These are phyloP conservation scores for Ptiloglossa arizonensis DNA, from an alignment of 1,140 invertebrate species.

Conservation along the genomic window DNA sequence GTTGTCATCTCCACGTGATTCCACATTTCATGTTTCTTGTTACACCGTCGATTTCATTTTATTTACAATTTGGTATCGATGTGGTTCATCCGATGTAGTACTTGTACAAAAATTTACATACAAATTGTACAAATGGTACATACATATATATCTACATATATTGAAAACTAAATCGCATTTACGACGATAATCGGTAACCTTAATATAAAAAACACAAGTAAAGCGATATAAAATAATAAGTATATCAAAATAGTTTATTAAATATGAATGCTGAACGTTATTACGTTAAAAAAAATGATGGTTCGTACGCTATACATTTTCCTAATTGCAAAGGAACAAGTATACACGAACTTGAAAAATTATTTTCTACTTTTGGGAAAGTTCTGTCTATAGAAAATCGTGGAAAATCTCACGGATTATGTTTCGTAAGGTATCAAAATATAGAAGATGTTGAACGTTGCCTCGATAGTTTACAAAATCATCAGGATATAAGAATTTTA, in stretches of 20 bases:
- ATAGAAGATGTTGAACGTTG: slow-evolving; percentile 18
- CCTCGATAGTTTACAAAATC: slow-evolving; percentile 4
- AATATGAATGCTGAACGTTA: too few relatives aligned
- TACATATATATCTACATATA: background rate
- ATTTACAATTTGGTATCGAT: too few relatives aligned
- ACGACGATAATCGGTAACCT: background rate
- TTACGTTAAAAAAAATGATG: background rate
- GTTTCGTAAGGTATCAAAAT: slow-evolving; percentile 47
- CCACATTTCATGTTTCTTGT: background rate
- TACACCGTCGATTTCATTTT: background rate
- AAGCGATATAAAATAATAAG: background rate
- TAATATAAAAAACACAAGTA: background rate
- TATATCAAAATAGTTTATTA: slow-evolving; percentile 10
- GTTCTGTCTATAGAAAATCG: slow-evolving; percentile 21
- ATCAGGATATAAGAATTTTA: slow-evolving; percentile 34
- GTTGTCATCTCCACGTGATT: background rate
- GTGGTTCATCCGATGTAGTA: background rate
- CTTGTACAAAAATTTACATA: background rate
- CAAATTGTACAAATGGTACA: too few relatives aligned
- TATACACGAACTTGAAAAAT: slow-evolving; percentile 8
- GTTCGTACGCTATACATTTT: slow-evolving; percentile 49
- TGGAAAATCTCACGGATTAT: slow-evolving; percentile 21
- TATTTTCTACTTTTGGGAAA: slow-evolving; percentile 58
- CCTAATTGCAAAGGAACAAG: slow-evolving; percentile 27
- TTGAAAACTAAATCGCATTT: background rate